These are phyloP conservation scores for Ochlodes sylvanus DNA, from an alignment of 2,888 invertebrate species.

Conservation along the genomic window DNA sequence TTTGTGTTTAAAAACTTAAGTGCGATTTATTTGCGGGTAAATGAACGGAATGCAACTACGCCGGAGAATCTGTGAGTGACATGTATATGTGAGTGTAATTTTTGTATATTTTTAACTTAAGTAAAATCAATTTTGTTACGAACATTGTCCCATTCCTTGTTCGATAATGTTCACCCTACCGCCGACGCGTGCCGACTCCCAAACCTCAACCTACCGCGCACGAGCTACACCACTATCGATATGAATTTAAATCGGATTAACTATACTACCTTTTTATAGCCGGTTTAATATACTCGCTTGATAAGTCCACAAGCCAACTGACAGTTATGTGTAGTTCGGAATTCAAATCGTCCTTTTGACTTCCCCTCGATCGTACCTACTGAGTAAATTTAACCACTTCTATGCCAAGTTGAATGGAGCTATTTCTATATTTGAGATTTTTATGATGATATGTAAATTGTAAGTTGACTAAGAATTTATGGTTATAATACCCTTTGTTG, in stretches of 20 bases:
- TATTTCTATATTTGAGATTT: constrained; percentile 4
- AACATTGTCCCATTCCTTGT: not conserved
- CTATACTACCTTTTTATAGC: constrained; percentile 48
- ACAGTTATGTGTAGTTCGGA: constrained; percentile 41
- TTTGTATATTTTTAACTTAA: no score
- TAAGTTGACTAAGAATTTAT: not conserved
- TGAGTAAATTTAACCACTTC: constrained; percentile 6
- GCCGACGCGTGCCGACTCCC: constrained; percentile 64
- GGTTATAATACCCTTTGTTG: no score
- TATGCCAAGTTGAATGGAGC: constrained; percentile 16
- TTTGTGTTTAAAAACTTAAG: no score
- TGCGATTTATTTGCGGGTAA: no score
- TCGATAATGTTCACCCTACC: constrained; percentile 40
- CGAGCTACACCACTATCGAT: constrained; percentile 69
- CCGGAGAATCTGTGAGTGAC: no score
- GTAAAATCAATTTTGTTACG: no score
- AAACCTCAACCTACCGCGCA: constrained; percentile 69
- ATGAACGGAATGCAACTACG: no score
- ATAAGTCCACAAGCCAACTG: constrained; percentile 44
- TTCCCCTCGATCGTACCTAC: constrained; percentile 18
- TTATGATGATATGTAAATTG: constrained; percentile 1
- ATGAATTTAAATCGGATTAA: constrained; percentile 80
- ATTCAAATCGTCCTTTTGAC: constrained; percentile 32
- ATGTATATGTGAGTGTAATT: no score
- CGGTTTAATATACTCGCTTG: constrained; percentile 43